Evolutionary conservation across 2,113 vertebrate species (phyloP).

Genomic region (Oryzias melastigma): DNA sequence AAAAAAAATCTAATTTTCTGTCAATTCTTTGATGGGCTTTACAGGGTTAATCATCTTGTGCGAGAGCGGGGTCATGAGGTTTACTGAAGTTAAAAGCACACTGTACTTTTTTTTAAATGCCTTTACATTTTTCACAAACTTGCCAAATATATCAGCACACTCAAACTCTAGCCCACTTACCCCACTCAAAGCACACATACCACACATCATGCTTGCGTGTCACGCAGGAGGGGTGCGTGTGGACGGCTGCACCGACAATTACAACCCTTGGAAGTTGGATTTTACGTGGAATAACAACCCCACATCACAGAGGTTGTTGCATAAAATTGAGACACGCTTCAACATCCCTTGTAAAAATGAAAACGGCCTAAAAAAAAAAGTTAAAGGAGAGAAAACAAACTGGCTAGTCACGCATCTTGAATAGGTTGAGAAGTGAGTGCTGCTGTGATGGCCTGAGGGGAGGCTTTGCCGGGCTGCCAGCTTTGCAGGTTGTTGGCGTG

Average conservation of each 20-base stretch:
- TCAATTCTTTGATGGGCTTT: too few relatives aligned
- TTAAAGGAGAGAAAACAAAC: constrained; percentile 53
- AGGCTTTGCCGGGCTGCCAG: constrained; percentile 28
- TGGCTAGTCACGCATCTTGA: constrained; percentile 72
- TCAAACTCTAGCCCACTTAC: constrained; percentile 16
- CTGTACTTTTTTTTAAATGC: constrained; percentile 2
- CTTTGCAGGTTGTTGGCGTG: constrained; percentile 18
- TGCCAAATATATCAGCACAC: constrained; percentile 6
- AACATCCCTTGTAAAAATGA: constrained; percentile 73
- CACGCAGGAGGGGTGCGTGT: constrained; percentile 45
- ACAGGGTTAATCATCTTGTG: neutral
- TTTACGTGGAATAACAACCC: constrained; percentile 68
- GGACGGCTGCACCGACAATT: constrained; percentile 43
- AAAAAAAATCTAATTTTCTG: too few relatives aligned
- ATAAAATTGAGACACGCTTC: constrained; percentile 72
- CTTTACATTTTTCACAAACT: constrained; percentile 9
- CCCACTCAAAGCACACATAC: constrained; percentile 17
- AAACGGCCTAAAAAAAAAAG: constrained; percentile 47
- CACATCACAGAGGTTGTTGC: constrained; percentile 59
- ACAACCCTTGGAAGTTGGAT: constrained; percentile 56
- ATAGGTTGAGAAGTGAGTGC: constrained; percentile 50
- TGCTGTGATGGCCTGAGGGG: constrained; percentile 40
- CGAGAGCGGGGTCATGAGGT: neutral
- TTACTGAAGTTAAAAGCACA: neutral
- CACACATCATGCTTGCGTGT: constrained; percentile 51